Evolutionary conservation across 2,888 invertebrate species (phyloP), one percentile per base, ranked within the genome.

Genomic region (Drosophila robusta): DNA sequence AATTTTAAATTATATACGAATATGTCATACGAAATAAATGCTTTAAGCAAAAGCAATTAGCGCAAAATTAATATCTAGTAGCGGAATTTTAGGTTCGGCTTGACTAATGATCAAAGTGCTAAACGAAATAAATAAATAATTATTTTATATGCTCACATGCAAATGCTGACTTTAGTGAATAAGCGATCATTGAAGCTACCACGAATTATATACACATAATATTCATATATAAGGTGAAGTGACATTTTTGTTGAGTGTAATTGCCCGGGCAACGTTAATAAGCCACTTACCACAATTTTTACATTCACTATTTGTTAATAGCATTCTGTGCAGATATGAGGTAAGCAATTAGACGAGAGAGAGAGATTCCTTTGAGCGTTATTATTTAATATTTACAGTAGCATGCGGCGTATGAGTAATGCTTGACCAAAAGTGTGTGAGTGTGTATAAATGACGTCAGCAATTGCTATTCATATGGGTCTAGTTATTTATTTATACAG

Each of bases 401-500:
- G 61, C 41, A 68, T 7, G 49, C 50, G 51, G 54, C 70, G 74
- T 66, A 83, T 86, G 77, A 81, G 80, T 74, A 87, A 83, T 69
- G 18, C n/a, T 29, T 26, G 26, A 11, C 22, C 26, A 11, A 32
- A 14, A 46, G 7, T 9, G 14, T 18, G 9, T 39, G 50, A 3
- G n/a, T 16, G 47, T 29, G 36, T 41, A 41, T 41, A 36, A 50
- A 64, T 75, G 78, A 75, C 75, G 75, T 77, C 75, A 77, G 63
- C 77, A 67, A 58, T 60, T 52, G 49, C 18, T 55, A 62, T 47
- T 14, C 57, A 62, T 16, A 57, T 44, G 56, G 18, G 56, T 49
- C 16, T 50, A 64, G 32, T 39, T 55, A 58, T 45, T 54, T 54
- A 64, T 62, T 71, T 71, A 60, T 57, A 42, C 38, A 45, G 55